phyloP scores from a whole-genome alignment of 2,797 vertebrate species.

The Amblyopsis hoosieri region DNA sequence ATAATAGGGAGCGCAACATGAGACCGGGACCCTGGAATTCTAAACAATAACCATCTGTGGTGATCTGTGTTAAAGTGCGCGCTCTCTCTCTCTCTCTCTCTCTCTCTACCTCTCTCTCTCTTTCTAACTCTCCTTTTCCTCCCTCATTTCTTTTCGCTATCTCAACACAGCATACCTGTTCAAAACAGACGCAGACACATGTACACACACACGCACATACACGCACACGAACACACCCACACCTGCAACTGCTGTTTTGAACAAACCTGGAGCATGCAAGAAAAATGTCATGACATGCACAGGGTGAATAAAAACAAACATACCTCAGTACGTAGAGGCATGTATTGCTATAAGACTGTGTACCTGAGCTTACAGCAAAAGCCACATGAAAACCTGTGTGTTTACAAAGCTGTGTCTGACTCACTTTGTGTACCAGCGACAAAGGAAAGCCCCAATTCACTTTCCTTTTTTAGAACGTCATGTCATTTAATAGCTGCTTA shows the following conservation, averaged over 20 bases:
- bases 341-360: conserved; percentile 34
- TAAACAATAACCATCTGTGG: conserved; percentile 94
- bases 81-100: conserved; percentile 5
- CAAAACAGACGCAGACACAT: neutral
- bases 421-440: conserved; percentile 23
- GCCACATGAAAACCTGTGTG: conserved; percentile 18
- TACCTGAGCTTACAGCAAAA: conserved; percentile 47
- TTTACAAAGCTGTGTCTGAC: conserved; percentile 10
- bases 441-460: conserved; percentile 25
- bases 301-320: conserved; percentile 44
- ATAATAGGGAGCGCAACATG: conserved; percentile 78
- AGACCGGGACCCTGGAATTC: conserved; percentile 94
- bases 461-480: conserved; percentile 40
- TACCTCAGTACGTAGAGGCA: conserved; percentile 41
- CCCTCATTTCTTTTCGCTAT: conserved; percentile 18
- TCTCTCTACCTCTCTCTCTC: conserved; percentile 14
- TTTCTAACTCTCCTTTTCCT: conserved; percentile 14
- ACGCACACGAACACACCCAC: conserved; percentile 14
- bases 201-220: conserved; percentile 20
- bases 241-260: conserved; percentile 67
- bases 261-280: conserved; percentile 42
- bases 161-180: conserved; percentile 12
- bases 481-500: conserved; percentile 54
- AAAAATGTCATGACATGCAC: conserved; percentile 69
- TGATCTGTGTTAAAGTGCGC: conserved; percentile 76